Percentiles rank a stretch among this genome's conserved stretches.
These are phyloP conservation scores for Macrobrachium rosenbergii DNA, from an alignment of 1,140 invertebrate genomes.

Conservation along the genomic window DNA sequence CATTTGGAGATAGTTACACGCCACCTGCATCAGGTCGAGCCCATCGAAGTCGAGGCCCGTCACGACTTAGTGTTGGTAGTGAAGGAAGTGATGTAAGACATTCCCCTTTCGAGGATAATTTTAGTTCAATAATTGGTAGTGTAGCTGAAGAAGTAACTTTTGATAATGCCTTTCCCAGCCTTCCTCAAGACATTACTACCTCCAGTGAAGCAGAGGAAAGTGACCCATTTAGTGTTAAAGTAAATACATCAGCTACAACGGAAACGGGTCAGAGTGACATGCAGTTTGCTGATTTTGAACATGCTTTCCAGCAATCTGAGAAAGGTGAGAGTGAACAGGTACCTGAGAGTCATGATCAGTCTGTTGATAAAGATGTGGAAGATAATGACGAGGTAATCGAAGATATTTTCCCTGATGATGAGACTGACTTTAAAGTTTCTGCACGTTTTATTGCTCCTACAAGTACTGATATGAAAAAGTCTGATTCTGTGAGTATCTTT, in stretches of 20 bases:
- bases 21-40: constrained; percentile 50
- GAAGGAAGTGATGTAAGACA: constrained; percentile 65
- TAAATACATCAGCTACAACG: constrained; percentile 19
- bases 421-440: constrained; percentile 62
- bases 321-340: constrained; percentile 10
- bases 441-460: constrained; percentile 49
- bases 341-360: background rate
- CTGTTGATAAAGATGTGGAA: background rate
- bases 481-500: constrained; percentile 90
- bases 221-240: constrained; percentile 50
- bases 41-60: constrained; percentile 48
- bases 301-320: constrained; percentile 58
- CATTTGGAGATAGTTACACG: constrained; percentile 56
- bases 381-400: constrained; percentile 31
- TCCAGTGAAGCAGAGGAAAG: constrained; percentile 43
- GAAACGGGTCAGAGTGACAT: constrained; percentile 13
- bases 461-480: constrained; percentile 79
- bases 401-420: constrained; percentile 63
- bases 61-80: constrained; percentile 57
- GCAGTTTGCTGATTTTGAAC: constrained; percentile 63
- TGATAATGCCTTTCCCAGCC: constrained; percentile 62
- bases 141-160: constrained; percentile 63
- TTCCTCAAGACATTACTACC: constrained; percentile 48
- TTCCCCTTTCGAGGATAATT: constrained; percentile 66
- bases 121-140: constrained; percentile 62